These are phyloP conservation scores for Iguana delicatissima DNA, from an alignment of 2,797 vertebrate genomes.

Conservation along the genomic window DNA sequence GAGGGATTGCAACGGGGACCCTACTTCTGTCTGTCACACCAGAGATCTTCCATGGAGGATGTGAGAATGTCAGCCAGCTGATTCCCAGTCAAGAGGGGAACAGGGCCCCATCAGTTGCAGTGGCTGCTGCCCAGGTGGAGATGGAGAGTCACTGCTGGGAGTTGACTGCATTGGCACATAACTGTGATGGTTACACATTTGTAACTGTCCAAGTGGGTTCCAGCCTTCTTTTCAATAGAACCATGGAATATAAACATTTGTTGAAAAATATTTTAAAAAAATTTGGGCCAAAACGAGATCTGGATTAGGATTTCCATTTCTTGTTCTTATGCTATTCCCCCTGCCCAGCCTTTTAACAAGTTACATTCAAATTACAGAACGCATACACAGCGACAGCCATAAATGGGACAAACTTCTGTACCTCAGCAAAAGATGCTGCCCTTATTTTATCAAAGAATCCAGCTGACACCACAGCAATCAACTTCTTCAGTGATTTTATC, in stretches of 20 bases:
- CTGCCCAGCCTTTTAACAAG: background rate
- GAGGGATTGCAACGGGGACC: too few species aligned
- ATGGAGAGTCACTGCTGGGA: too few species aligned
- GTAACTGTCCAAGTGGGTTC: too few species aligned
- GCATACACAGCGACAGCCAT: slow-evolving; percentile 79
- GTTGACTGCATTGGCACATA: too few species aligned
- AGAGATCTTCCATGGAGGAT: too few species aligned
- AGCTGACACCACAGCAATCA: slow-evolving; percentile 69
- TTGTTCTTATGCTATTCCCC: background rate
- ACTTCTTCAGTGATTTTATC: slow-evolving; percentile 78
- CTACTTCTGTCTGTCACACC: too few species aligned
- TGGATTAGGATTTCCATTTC: background rate
- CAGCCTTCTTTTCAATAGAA: background rate
- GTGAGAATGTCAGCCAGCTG: too few species aligned
- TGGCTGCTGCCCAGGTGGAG: too few species aligned
- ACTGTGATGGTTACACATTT: too few species aligned
- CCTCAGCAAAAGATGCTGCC: slow-evolving; percentile 77
- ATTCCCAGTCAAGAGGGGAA: too few species aligned
- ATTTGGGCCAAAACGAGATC: slow-evolving; percentile 14
- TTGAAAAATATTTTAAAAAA: slow-evolving; percentile 1
- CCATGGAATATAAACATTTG: background rate
- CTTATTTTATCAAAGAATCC: slow-evolving; percentile 75
- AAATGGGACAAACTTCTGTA: slow-evolving; percentile 83
- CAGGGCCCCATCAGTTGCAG: too few species aligned
- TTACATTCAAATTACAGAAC: slow-evolving; percentile 75